A percentile compares a stretch with the other conserved stretches of the same genome.
Evolutionary conservation across 2,797 vertebrate genomes (phyloP).

Genomic region (Pangasius mekongensis): DNA sequence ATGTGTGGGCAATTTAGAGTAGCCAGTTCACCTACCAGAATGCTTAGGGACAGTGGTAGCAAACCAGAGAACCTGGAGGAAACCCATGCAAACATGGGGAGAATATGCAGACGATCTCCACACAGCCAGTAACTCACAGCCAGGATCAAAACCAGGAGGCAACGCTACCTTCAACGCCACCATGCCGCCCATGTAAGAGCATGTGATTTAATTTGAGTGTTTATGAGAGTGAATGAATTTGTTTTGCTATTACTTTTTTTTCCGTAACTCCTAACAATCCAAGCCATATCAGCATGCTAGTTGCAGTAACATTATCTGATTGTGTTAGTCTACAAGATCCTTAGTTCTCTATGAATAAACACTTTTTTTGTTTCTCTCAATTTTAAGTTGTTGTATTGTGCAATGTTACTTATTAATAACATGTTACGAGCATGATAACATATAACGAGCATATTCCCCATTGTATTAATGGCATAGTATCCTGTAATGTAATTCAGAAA

Average conservation of each 20-base stretch:
- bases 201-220: not conserved
- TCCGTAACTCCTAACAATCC: not conserved
- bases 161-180: not conserved
- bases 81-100: not conserved
- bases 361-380: not conserved
- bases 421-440: not conserved
- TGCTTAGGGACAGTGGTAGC: not conserved
- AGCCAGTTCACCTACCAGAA: not conserved
- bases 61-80: not conserved
- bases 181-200: not conserved
- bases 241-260: not conserved
- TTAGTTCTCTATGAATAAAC: not conserved
- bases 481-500: not conserved
- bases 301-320: not conserved
- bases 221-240: not conserved
- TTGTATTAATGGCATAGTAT: not conserved
- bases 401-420: not conserved
- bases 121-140: not conserved
- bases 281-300: not conserved
- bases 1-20: not conserved
- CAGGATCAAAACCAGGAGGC: not conserved
- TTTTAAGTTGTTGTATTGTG: not conserved
- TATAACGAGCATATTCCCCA: not conserved
- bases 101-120: not conserved
- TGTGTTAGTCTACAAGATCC: not conserved